Evolutionary conservation across 2,888 invertebrate genomes (phyloP).

Genomic region (Acronicta aceris): DNA sequence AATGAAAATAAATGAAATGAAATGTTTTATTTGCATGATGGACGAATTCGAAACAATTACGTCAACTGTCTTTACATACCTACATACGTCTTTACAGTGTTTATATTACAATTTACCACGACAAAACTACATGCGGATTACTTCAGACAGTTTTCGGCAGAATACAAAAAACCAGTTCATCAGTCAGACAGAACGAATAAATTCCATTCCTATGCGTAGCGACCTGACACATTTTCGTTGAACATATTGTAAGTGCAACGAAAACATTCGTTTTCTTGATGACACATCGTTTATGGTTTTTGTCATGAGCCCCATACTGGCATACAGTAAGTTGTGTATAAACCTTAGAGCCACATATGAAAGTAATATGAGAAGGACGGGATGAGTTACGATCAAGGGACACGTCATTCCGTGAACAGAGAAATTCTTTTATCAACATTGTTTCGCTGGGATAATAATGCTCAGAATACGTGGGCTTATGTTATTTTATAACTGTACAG

Average conservation of each 20-base stretch:
- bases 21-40: too few species aligned
- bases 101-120: too few species aligned
- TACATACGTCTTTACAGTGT: too few species aligned
- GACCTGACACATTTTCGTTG: neutral
- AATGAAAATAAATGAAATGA: too few species aligned
- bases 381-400: constrained; percentile 78
- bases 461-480: constrained; percentile 53
- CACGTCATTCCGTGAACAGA: constrained; percentile 71
- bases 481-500: constrained; percentile 59
- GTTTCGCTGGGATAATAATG: constrained; percentile 67
- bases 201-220: too few species aligned
- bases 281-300: constrained; percentile 68
- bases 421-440: constrained; percentile 78
- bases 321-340: constrained; percentile 60
- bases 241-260: neutral
- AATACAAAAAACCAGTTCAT: too few species aligned
- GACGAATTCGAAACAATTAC: too few species aligned
- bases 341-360: constrained; percentile 67
- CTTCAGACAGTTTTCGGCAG: too few species aligned
- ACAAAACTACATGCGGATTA: too few species aligned
- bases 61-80: too few species aligned
- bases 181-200: too few species aligned
- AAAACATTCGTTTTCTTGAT: constrained; percentile 49
- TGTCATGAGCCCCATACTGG: constrained; percentile 54
- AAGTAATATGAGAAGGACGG: constrained; percentile 70